A percentile compares a stretch with the other conserved stretches of the same genome.
These are phyloP conservation scores for Corydoras sp. DNA, from an alignment of 2,113 vertebrate genomes.

Conservation along the genomic window DNA sequence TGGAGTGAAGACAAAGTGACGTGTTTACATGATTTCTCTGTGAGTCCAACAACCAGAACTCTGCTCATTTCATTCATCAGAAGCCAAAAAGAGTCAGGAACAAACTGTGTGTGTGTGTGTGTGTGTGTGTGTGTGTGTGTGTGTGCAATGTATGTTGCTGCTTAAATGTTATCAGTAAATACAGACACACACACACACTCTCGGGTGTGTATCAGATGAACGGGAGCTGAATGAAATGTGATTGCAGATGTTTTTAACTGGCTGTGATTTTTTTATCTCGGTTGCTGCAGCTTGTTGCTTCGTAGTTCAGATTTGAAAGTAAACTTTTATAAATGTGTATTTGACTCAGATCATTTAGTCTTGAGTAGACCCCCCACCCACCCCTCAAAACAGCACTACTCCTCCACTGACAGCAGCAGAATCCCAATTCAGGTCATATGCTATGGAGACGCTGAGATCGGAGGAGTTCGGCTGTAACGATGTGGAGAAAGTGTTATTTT, in stretches of 20 bases:
- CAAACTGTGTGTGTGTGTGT: slow-evolving; percentile 31
- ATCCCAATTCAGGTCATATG: slow-evolving; percentile 20
- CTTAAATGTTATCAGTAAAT: slow-evolving; percentile 27
- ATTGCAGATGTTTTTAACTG: slow-evolving; percentile 1
- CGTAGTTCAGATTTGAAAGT: slow-evolving; percentile 25
- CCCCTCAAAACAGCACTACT: slow-evolving; percentile 30
- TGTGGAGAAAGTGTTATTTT: slow-evolving; percentile 46
- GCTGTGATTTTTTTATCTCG: slow-evolving; percentile 5
- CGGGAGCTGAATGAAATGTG: slow-evolving; percentile 26
- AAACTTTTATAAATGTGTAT: slow-evolving; percentile 33
- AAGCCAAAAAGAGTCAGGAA: slow-evolving; percentile 47
- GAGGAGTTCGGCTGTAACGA: slow-evolving; percentile 30
- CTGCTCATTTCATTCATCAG: slow-evolving; percentile 35
- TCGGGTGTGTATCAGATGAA: slow-evolving; percentile 33
- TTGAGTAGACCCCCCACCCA: slow-evolving; percentile 21
- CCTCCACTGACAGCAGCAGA: background rate
- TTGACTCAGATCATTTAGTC: slow-evolving; percentile 23
- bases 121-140: background rate
- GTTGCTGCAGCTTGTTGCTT: slow-evolving; percentile 17
- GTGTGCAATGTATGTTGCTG: slow-evolving; percentile 28
- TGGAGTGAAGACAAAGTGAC: slow-evolving; percentile 37
- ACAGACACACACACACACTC: slow-evolving; percentile 28
- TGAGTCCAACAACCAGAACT: slow-evolving; percentile 8
- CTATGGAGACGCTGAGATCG: slow-evolving; percentile 1
- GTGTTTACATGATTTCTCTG: slow-evolving; percentile 38